Evolutionary conservation across 2,797 vertebrate species (phyloP).

Genomic region (Hozukius guyotensis): DNA sequence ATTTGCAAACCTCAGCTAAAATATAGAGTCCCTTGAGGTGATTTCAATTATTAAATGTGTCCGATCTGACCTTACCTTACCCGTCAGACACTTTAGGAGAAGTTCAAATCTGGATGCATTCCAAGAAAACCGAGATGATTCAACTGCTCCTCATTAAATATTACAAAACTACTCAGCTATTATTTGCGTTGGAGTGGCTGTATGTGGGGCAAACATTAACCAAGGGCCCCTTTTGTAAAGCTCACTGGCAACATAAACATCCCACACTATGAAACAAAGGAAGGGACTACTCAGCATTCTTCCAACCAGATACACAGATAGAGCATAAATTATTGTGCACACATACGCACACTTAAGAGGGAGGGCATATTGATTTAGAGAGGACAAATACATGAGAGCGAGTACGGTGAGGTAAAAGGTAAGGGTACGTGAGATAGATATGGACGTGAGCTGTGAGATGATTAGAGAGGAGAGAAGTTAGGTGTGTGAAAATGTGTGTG

Average conservation of each 20-base stretch:
- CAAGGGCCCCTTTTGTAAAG: slow-evolving; percentile 43
- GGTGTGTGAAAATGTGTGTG: not conserved
- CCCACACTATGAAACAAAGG: slow-evolving; percentile 53
- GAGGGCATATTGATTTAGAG: slow-evolving; percentile 26
- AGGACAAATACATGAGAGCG: slow-evolving; percentile 8
- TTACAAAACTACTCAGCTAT: slow-evolving; percentile 36
- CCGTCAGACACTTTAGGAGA: not conserved
- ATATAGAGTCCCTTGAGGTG: not conserved
- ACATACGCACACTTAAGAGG: slow-evolving; percentile 1
- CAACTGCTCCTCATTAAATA: slow-evolving; percentile 35
- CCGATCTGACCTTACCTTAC: slow-evolving; percentile 7
- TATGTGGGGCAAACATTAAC: slow-evolving; percentile 62
- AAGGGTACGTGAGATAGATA: not conserved
- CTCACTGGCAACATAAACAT: slow-evolving; percentile 63
- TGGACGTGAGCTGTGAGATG: not conserved
- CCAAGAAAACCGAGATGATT: slow-evolving; percentile 26
- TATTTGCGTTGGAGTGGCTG: slow-evolving; percentile 36
- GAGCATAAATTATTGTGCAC: slow-evolving; percentile 43
- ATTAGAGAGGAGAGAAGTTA: not conserved
- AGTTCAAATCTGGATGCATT: slow-evolving; percentile 4
- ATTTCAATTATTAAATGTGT: slow-evolving; percentile 17
- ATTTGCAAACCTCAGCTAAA: slow-evolving; percentile 15
- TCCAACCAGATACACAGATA: slow-evolving; percentile 32
- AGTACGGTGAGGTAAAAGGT: not conserved
- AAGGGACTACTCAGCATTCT: slow-evolving; percentile 58